Evolutionary conservation across 2,797 vertebrate genomes (phyloP), one percentile per base, ranked within the genome.

Genomic region (Crocidura indochinensis): DNA sequence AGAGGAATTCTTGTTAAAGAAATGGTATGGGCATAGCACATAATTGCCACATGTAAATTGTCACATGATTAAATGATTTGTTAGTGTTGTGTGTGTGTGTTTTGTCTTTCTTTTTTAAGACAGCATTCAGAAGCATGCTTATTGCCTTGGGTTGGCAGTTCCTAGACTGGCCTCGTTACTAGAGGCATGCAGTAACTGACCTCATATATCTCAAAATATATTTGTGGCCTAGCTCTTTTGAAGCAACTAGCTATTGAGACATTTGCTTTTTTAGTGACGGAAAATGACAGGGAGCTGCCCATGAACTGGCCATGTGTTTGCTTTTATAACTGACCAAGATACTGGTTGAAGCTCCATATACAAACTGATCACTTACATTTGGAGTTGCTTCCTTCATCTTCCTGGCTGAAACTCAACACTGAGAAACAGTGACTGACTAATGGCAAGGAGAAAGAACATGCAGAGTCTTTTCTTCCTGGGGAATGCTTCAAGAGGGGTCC

Each of bases 381-480:
- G 91, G 93, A 93, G 88, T 94, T 94, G 88, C 90, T 96, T 97
- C 94, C 95, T 96, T 88, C 4, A 2, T 94, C 95, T 95, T 95
- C 77, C 92, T 97, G 96, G 96, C 93, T 96, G 95, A 96, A 83
- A 67, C 90, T 94, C 96, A 95, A 81, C 69, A 1, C 92, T 94
- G 96, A 97, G 96, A 96, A 97, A 95, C 89, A 73, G 84, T 97
- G 96, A 96, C 94, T 97, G 96, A 95, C 94, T 97, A 96, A 96
- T 88, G 85, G 87, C 79, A 77, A 95, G 85, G 92, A 94, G 91
- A 95, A 93, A 74, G 92, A 96, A 85, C 67, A 75, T 19, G 91
- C 65, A 38, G 96, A 92, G 93, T 90, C 56, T 91, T 95, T 91
- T 96, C 95, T 94, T 94, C 71, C 64, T 65, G 81, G 92, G n/a